These are phyloP conservation scores for Drosophila diplacantha DNA, from an alignment of 2,888 invertebrate species.

Conservation along the genomic window DNA sequence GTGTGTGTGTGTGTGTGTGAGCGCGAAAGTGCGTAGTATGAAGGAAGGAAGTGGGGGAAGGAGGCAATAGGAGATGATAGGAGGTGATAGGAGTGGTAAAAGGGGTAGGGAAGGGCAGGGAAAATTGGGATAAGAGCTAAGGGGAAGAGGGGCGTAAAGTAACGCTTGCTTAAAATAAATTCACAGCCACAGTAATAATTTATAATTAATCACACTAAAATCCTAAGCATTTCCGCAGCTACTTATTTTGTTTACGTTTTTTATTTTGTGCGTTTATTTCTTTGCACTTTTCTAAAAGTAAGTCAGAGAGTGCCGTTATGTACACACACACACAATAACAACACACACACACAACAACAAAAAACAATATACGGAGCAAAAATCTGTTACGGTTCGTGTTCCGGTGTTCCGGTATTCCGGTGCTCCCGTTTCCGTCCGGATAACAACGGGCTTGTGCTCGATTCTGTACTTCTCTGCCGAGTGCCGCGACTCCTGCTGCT, in stretches of 20 bases:
- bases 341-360: constrained; percentile 4
- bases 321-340: not conserved
- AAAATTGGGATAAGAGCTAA: not conserved
- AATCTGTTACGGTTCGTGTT: constrained; percentile 22
- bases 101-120: not conserved
- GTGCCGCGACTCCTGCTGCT: constrained; percentile 71
- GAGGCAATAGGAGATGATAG: constrained; percentile 1
- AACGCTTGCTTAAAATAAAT: not conserved
- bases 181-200: not conserved
- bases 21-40: constrained; percentile 56
- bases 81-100: not conserved
- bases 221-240: too few relatives aligned
- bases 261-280: not conserved
- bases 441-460: constrained; percentile 44
- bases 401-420: constrained; percentile 23
- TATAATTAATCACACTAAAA: not conserved
- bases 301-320: not conserved
- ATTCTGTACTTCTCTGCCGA: constrained; percentile 18
- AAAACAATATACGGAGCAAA: not conserved
- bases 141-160: not conserved
- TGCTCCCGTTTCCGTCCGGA: constrained; percentile 24
- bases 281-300: not conserved
- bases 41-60: constrained; percentile 15
- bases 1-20: constrained; percentile 4
- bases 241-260: not conserved